phyloP scores from a whole-genome alignment of 1,140 invertebrate species.

The Achatina immaculata region DNA sequence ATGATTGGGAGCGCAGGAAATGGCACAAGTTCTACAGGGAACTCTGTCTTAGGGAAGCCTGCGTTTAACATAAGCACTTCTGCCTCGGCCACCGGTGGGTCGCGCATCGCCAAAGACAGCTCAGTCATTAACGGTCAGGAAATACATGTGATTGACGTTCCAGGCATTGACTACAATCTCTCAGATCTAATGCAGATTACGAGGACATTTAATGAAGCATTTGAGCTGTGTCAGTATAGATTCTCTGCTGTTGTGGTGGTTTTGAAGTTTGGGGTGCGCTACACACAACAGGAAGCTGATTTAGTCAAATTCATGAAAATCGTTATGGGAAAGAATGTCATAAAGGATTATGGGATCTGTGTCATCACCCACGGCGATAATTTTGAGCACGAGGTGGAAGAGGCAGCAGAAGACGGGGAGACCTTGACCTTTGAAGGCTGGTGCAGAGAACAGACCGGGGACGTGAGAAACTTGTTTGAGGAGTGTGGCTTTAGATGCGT shows the following conservation, averaged over 20 bases:
- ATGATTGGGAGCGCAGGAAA: neutral
- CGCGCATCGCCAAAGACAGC: neutral
- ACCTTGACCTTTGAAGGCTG: neutral
- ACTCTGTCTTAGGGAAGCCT: neutral
- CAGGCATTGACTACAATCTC: neutral
- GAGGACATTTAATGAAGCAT: neutral
- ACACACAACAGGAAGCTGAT: neutral
- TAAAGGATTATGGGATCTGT: neutral
- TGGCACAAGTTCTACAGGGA: neutral
- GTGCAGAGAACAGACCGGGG: neutral
- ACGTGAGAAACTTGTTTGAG: neutral
- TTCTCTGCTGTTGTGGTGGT: neutral
- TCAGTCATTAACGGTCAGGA: neutral
- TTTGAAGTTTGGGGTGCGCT: neutral
- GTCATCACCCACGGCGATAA: too few species aligned
- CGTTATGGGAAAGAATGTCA: neutral
- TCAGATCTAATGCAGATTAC: neutral
- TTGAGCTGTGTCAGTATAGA: neutral
- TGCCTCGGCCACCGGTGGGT: neutral
- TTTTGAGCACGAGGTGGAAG: neutral
- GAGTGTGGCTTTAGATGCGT: neutral
- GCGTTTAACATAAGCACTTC: neutral
- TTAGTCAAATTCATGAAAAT: neutral
- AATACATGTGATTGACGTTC: neutral
- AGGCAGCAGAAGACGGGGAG: neutral